Evolutionary conservation across 2,797 vertebrate species (phyloP), one percentile per base, ranked within the genome.

Genomic region (Spizella passerina): DNA sequence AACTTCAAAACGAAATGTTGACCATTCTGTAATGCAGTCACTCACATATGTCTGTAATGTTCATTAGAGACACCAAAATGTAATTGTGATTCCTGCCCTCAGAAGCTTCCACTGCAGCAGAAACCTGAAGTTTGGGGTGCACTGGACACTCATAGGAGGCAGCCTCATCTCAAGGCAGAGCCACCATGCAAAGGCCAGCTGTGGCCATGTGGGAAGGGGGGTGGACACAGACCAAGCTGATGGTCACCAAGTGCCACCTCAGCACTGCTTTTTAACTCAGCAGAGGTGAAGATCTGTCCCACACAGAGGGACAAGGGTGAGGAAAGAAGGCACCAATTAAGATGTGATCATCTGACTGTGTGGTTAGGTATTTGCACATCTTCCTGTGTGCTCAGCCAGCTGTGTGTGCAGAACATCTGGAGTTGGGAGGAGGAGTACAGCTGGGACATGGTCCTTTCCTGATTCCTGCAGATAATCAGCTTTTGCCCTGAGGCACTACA

Each of bases 401-500:
- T 92, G 49, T 80, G 71, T 44, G 39, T 63, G 65, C 66, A 21
- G 36, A 70, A 83, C 83, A 82, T 59, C 43, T 84, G 56, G 71
- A 71, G 59, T 8, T 49, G 26, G 84, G 78, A 82, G 77, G 34
- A 27, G 36, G 32, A 90, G 50, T 77, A 43, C 79, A 92, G 53
- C 91, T 91, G 94, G 90, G 75, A 73, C 52, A 49, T 49, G 50
- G 50, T 61, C 59, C 89, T 88, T 76, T 90, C 39, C 86, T 70
- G 80, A 60, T 69, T 77, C 66, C 81, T 49, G 18, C 8, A 20
- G 90, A 53, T 57, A 84, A 88, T 87, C 24, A 12, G 50, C 32
- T 95, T 95, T 90, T 92, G 50, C 82, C 85, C 70, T 7, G 19
- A 95, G 78, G 63, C 87, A 59, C 70, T 79, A 82, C 71, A 43